These are phyloP conservation scores for Climacteris rufus DNA, from an alignment of 2,113 vertebrate genomes.

Conservation along the genomic window DNA sequence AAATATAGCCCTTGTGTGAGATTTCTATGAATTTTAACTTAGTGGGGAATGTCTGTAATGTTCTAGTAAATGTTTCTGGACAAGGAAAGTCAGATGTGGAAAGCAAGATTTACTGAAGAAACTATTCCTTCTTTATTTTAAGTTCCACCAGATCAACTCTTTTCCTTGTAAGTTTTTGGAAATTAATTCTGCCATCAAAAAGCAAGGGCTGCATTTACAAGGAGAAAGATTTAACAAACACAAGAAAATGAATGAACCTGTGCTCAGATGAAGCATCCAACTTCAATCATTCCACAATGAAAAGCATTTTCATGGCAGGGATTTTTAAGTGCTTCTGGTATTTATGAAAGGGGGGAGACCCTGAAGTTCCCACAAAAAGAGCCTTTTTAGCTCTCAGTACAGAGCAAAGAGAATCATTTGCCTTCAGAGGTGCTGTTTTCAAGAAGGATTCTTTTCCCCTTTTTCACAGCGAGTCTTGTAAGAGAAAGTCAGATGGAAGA, in stretches of 20 bases:
- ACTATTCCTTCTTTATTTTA: conserved; percentile 23
- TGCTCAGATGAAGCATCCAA: neutral
- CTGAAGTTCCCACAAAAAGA: neutral
- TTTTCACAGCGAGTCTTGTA: neutral
- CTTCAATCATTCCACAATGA: neutral
- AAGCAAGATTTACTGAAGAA: neutral
- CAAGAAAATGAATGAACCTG: neutral
- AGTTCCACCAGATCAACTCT: conserved; percentile 13
- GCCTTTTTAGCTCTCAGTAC: neutral
- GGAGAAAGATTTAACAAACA: neutral
- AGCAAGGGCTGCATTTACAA: neutral
- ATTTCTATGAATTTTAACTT: conserved; percentile 47
- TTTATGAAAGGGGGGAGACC: neutral
- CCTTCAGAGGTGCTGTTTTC: neutral
- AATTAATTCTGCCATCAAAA: conserved; percentile 1
- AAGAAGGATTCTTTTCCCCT: neutral
- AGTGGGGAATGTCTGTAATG: conserved; percentile 35
- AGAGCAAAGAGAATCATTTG: neutral
- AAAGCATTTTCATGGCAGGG: neutral
- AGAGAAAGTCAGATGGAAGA: neutral
- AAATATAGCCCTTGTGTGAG: conserved; percentile 46
- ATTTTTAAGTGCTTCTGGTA: neutral
- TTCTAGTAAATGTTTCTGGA: conserved; percentile 42
- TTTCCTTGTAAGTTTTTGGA: conserved; percentile 7
- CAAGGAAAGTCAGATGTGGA: conserved; percentile 27